phyloP scores from a whole-genome alignment of 2,888 invertebrate genomes.

The Diaprepes abbreviatus region DNA sequence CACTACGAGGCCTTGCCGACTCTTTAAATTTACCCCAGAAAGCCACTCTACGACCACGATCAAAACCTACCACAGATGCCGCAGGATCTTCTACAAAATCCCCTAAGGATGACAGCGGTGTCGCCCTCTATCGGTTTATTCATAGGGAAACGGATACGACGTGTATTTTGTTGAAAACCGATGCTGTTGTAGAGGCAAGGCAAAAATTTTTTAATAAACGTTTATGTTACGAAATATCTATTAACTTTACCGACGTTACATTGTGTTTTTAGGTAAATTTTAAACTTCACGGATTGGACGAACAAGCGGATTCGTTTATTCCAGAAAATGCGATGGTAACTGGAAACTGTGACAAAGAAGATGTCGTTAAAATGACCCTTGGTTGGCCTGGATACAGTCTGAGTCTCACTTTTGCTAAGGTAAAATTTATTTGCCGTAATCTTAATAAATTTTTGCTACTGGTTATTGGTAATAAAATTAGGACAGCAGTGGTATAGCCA shows the following conservation, averaged over 20 bases:
- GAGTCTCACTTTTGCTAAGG: conserved; percentile 85
- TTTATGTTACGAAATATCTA: too few species aligned
- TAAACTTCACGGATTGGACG: conserved; percentile 62
- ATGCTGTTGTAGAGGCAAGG: conserved; percentile 75
- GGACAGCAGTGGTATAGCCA: too few species aligned
- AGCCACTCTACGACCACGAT: conserved; percentile 71
- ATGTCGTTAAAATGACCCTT: conserved; percentile 78
- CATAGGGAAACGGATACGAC: conserved; percentile 78
- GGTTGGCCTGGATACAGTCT: conserved; percentile 83
- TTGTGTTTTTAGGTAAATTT: conserved; percentile 62
- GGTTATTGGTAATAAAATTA: too few species aligned
- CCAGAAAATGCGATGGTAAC: conserved; percentile 80
- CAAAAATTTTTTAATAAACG: too few species aligned
- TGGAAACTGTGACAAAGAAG: conserved; percentile 83
- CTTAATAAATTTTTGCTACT: too few species aligned
- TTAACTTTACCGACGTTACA: too few species aligned
- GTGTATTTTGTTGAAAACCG: conserved; percentile 83
- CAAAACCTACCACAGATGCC: conserved; percentile 70
- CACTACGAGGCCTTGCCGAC: conserved; percentile 51
- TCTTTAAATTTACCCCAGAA: conserved; percentile 60
- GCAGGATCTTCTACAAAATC: conserved; percentile 53
- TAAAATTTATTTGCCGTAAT: too few species aligned
- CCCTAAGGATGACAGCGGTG: conserved; percentile 53
- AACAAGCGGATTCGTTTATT: conserved; percentile 79
- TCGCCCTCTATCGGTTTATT: conserved; percentile 76